Conservation (phyloP, 2,888 invertebrate genomes). For the Lepidocyrtoides sp. region DNA sequence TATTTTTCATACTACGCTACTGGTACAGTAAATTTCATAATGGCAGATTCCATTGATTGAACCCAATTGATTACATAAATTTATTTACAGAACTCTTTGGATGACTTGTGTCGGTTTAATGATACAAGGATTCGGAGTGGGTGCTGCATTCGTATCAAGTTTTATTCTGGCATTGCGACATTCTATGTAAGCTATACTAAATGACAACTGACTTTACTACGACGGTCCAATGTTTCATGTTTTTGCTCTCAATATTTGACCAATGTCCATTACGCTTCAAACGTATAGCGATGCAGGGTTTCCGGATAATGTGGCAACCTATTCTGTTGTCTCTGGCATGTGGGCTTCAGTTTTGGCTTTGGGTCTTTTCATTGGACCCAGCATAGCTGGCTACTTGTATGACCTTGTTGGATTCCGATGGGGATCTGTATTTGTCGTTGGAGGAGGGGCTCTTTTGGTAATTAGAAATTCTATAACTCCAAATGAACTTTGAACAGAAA, state of each 20-base stretch:
- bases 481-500: neutral
- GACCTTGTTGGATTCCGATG: constrained; percentile 83
- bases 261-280: neutral
- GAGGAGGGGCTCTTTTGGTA: constrained; percentile 86
- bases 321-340: constrained; percentile 95
- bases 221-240: too few relatives aligned
- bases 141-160: constrained; percentile 94
- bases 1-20: neutral
- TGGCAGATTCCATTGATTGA: too few relatives aligned
- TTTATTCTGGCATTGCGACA: constrained; percentile 94
- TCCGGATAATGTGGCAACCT: constrained; percentile 95
- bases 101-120: constrained; percentile 91
- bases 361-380: constrained; percentile 87
- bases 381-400: constrained; percentile 47
- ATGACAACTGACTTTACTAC: neutral
- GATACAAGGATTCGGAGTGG: constrained; percentile 94
- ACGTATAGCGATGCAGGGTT: constrained; percentile 91
- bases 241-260: neutral
- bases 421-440: constrained; percentile 86
- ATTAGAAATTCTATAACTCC: too few relatives aligned
- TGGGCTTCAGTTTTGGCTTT: constrained; percentile 97
- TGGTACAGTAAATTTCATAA: too few relatives aligned
- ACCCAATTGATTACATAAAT: too few relatives aligned
- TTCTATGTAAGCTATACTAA: constrained; percentile 90
- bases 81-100: constrained; percentile 89